Percentiles rank a stretch among this genome's conserved stretches.
These are phyloP conservation scores for Tapirus terrestris DNA, from an alignment of 2,113 vertebrate genomes.

Conservation along the genomic window DNA sequence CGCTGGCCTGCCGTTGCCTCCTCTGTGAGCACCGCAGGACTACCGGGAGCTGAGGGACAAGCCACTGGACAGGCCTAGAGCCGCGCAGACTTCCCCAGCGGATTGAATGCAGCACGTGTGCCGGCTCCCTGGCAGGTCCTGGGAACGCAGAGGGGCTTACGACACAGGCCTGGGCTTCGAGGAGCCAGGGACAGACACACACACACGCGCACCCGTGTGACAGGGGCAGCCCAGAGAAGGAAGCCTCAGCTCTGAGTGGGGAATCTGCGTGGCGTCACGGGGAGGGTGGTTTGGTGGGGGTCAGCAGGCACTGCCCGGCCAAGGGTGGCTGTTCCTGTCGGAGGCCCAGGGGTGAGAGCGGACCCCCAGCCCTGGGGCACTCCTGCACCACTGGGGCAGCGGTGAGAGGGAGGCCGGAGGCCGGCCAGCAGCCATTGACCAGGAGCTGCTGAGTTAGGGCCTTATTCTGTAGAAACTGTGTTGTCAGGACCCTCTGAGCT, in stretches of 20 bases:
- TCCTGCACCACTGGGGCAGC: background rate
- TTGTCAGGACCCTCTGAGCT: background rate
- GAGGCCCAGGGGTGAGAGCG: background rate
- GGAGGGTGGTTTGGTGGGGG: background rate
- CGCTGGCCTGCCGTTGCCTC: background rate
- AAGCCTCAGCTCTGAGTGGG: background rate
- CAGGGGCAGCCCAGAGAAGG: background rate
- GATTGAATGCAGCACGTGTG: rapidly evolving
- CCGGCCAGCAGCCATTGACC: rapidly evolving
- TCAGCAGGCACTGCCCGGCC: no score
- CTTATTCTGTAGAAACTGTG: background rate
- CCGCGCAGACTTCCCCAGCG: no score
- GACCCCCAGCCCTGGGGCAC: no score
- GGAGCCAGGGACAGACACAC: background rate
- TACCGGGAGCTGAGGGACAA: background rate
- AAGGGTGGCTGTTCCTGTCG: background rate
- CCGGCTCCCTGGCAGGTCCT: background rate
- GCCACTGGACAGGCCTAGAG: background rate
- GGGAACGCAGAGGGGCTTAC: background rate
- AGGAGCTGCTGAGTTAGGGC: background rate
- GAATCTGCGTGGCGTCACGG: background rate
- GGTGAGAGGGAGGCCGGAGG: background rate
- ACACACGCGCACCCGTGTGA: background rate
- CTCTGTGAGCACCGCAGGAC: background rate
- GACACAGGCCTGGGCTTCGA: background rate